phyloP scores from a whole-genome alignment of 1,140 invertebrate species.

The Lasaia peninsularis region DNA sequence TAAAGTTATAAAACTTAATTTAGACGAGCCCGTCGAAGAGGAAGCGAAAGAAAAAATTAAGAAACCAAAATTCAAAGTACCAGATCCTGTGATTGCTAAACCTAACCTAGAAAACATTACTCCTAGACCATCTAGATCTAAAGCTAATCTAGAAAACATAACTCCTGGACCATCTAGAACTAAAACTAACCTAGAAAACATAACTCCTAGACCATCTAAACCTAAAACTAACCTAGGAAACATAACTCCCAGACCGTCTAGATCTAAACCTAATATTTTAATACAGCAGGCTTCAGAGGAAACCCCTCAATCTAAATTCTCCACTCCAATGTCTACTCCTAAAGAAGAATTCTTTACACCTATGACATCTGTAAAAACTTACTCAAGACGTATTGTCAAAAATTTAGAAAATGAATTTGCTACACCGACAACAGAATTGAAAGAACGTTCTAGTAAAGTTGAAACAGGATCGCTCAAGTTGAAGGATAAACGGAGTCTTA shows the following conservation, averaged over 20 bases:
- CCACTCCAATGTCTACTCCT: slow-evolving; percentile 43
- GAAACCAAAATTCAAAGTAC: slow-evolving; percentile 50
- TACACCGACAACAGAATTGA: slow-evolving; percentile 34
- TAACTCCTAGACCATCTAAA: slow-evolving; percentile 32
- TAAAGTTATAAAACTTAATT: slow-evolving; percentile 47
- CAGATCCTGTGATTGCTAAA: slow-evolving; percentile 37
- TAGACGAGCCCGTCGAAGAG: slow-evolving; percentile 37
- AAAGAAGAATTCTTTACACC: slow-evolving; percentile 50
- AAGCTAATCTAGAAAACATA: slow-evolving; percentile 40
- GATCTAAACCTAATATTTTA: slow-evolving; percentile 33
- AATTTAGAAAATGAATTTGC: slow-evolving; percentile 53
- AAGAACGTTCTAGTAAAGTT: slow-evolving; percentile 16
- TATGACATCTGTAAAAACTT: slow-evolving; percentile 44
- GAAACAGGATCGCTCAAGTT: slow-evolving; percentile 14
- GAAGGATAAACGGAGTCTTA: slow-evolving; percentile 29
- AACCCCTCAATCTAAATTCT: slow-evolving; percentile 31
- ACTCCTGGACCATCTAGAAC: slow-evolving; percentile 31
- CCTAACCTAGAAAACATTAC: slow-evolving; percentile 41
- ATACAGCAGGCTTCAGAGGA: slow-evolving; percentile 27
- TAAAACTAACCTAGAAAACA: slow-evolving; percentile 41
- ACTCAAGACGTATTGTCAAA: slow-evolving; percentile 48
- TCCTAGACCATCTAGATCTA: slow-evolving; percentile 31
- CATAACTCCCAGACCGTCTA: slow-evolving; percentile 32
- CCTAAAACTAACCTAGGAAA: slow-evolving; percentile 41
- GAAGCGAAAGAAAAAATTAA: slow-evolving; percentile 26